Conservation (phyloP, 30 jellyfish, hydroid and myxozoan species). For the Hydractinia symbiolongicarpus region DNA sequence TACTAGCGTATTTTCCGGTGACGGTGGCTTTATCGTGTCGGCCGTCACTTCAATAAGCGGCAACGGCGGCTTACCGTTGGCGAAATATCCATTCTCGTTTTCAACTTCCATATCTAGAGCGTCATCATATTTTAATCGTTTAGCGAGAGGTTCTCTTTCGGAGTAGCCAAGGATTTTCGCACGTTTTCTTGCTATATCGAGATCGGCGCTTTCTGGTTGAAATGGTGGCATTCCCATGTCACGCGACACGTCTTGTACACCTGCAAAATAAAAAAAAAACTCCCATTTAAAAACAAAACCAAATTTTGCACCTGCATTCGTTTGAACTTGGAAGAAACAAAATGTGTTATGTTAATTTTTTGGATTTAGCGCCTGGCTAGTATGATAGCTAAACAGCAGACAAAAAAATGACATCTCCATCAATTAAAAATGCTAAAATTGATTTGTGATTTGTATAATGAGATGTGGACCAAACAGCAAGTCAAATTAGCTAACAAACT, state of each 20-base stretch:
- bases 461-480: too few species aligned
- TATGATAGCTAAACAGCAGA: too few species aligned
- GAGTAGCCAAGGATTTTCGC: conserved; percentile 23
- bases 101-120: conserved; percentile 26
- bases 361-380: too few species aligned
- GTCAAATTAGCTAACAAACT: too few species aligned
- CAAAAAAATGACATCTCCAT: too few species aligned
- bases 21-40: conserved; percentile 48
- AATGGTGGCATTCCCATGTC: conserved; percentile 8
- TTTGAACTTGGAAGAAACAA: too few species aligned
- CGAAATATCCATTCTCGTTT: neutral
- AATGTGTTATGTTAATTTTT: too few species aligned
- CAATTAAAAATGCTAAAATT: too few species aligned
- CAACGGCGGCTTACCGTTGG: conserved; percentile 30
- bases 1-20: conserved; percentile 50
- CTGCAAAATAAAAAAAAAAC: neutral
- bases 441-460: too few species aligned
- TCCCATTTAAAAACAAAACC: too few species aligned
- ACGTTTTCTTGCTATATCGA: conserved; percentile 15
- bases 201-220: conserved; percentile 12
- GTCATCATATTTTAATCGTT: conserved; percentile 22
- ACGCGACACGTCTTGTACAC: conserved; percentile 12
- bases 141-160: conserved; percentile 30
- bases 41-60: conserved; percentile 37
- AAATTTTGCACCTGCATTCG: too few species aligned